Conservation (phyloP, 2,113 vertebrate species). For the Aspidoscelis tigris region DNA sequence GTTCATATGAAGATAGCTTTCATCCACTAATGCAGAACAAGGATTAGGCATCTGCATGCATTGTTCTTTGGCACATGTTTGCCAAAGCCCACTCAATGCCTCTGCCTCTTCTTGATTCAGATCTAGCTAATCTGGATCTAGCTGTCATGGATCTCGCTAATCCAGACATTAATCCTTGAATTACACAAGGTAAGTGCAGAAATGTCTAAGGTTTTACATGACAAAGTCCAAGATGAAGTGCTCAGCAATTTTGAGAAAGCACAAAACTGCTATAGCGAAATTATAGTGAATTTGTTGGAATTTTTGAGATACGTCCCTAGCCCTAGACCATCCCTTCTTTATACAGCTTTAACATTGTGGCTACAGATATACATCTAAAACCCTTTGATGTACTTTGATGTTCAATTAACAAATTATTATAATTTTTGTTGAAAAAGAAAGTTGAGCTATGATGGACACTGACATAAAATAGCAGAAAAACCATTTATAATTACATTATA, state of each 20-base stretch:
- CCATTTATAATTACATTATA: not conserved
- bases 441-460: not conserved
- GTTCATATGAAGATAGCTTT: no score
- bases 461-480: not conserved
- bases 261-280: not conserved
- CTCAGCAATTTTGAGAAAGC: not conserved
- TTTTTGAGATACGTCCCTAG: not conserved
- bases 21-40: no score
- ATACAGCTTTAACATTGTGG: not conserved
- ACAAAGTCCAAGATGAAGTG: not conserved
- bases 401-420: not conserved
- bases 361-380: not conserved
- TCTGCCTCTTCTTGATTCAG: no score
- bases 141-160: no score
- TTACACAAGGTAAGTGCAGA: no score
- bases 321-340: not conserved
- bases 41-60: no score
- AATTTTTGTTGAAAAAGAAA: not conserved
- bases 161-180: no score
- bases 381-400: not conserved
- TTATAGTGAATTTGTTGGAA: not conserved
- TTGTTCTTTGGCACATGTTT: no score
- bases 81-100: no score
- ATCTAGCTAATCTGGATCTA: no score
- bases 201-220: not conserved